Base-by-base conservation (phyloP, 2,113 vertebrate genomes). In the Platichthys flesus region DNA sequence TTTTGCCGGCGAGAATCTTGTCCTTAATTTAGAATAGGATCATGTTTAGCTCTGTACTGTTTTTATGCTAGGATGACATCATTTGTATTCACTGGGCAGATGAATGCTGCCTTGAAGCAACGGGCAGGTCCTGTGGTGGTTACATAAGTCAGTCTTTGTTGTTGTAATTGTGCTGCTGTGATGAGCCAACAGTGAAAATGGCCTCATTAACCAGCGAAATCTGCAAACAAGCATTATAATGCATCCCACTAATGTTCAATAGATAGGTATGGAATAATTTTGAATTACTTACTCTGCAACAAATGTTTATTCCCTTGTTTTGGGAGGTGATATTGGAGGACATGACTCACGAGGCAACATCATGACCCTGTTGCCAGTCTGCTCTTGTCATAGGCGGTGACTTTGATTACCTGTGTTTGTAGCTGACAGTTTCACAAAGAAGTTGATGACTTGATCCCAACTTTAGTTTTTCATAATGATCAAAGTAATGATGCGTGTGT, bases 111-210 rank as follows among this genome's bases (percentile, higher is more conserved):
- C 74, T 74, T 84, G 87, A 84, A 81, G 76, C 78, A 69, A 78
- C 61, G 51, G 59, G 77, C 65, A n/a, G 70, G 56, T 51, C 71
- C 68, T 88, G 87, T 84, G 79, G 66, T 47, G 85, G 81, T 91
- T 89, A 84, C 87, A 83, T 91, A 93, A 92, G 81, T 85, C 20
- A 4, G 73, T 54, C 79, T 86, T 83, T 88, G 88, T 86, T 31
- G 52, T 18, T 76, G 73, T 78, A 73, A 88, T 85, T 85, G 84
- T 88, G 70, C 58, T 4, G 14, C 65, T 76, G 75, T 57, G 79
- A 77, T 65, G 64, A 83, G 74, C 79, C 74, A 2, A 56, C 64
- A 21, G 66, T 79, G 67, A 59, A 79, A 62, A 61, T 28, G 79
- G 68, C 76, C 82, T 79, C 79, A 83, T 85, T 88, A 87, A 79